Percentiles rank a stretch among this genome's conserved stretches.
Conservation (phyloP, 1,140 invertebrate species). For the Globodera rostochiensis region DNA sequence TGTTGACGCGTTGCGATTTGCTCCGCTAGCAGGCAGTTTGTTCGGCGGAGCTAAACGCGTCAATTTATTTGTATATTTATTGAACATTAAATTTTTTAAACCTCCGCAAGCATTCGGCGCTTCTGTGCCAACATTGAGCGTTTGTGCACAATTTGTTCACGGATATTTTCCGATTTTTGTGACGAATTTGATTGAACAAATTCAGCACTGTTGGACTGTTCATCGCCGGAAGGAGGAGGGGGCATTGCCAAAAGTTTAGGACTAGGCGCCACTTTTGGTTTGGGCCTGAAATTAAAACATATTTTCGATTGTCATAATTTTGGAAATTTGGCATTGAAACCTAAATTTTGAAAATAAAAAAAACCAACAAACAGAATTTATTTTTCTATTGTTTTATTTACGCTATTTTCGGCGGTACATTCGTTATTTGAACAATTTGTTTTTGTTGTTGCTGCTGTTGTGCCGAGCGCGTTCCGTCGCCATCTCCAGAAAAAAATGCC, state of each 20-base stretch:
- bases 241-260: neutral
- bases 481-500: neutral
- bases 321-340: too few species aligned
- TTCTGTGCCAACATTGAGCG: neutral
- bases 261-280: neutral
- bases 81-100: neutral
- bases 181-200: neutral
- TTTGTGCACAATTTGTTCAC: constrained; percentile 10
- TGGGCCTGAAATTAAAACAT: neutral
- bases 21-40: neutral
- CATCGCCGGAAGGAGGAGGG: neutral
- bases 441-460: neutral
- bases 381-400: neutral
- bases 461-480: neutral
- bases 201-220: neutral
- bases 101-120: neutral
- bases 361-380: neutral
- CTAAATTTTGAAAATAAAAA: neutral
- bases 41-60: neutral
- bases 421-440: constrained; percentile 12
- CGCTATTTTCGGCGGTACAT: constrained; percentile 16
- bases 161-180: neutral
- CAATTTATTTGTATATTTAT: too few species aligned
- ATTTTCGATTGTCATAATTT: neutral
- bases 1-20: constrained; percentile 4